These are phyloP conservation scores for Conops quadrifasciatus DNA, from an alignment of 2,888 invertebrate genomes.

Conservation along the genomic window DNA sequence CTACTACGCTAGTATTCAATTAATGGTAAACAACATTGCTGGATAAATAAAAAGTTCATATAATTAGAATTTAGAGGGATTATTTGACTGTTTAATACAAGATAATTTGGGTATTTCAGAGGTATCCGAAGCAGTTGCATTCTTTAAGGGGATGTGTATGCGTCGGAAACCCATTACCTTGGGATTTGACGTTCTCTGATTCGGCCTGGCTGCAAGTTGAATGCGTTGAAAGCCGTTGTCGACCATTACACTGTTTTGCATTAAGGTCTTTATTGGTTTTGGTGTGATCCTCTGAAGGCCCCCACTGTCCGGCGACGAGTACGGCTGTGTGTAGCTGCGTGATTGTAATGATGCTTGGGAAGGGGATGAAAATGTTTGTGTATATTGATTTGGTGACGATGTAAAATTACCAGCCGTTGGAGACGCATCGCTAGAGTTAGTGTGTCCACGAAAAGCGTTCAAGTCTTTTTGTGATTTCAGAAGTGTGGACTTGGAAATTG, in stretches of 20 bases:
- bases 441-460: not conserved
- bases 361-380: not conserved
- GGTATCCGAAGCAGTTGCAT: not conserved
- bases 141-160: conserved; percentile 26
- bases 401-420: not conserved
- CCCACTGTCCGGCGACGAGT: conserved; percentile 8
- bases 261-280: conserved; percentile 1
- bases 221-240: conserved; percentile 26
- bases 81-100: not conserved
- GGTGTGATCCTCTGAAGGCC: not conserved
- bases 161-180: conserved; percentile 14
- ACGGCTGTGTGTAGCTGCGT: not conserved
- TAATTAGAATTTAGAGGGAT: too few species aligned
- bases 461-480: not conserved
- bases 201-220: not conserved
- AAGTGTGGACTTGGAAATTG: not conserved
- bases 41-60: too few species aligned
- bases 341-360: not conserved
- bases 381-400: not conserved
- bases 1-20: too few species aligned
- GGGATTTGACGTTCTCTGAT: not conserved
- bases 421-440: conserved; percentile 1
- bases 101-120: too few species aligned
- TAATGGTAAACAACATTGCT: too few species aligned
- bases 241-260: conserved; percentile 8